Conservation (phyloP, 2,888 invertebrate genomes). For the Meiosimyza decipiens region DNA sequence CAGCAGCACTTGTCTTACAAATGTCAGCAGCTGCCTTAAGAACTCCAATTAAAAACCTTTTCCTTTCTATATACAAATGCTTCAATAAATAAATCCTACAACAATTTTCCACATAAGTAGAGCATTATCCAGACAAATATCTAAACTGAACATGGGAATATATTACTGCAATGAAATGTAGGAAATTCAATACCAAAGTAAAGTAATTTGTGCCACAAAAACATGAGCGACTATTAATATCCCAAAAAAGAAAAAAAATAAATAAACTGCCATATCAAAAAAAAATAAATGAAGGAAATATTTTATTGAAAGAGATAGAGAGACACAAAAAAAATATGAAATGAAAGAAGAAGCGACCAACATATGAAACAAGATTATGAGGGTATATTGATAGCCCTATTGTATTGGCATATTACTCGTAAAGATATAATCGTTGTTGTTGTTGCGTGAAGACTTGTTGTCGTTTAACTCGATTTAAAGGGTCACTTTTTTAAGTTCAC, state of each 20-base stretch:
- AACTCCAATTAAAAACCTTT: not conserved
- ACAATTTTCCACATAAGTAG: constrained; percentile 11
- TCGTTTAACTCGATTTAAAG: too few relatives aligned
- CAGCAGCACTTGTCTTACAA: not conserved
- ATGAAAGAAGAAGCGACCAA: not conserved
- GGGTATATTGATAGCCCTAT: constrained; percentile 21
- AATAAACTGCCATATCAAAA: not conserved
- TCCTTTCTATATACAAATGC: not conserved
- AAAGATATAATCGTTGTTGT: not conserved
- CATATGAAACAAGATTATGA: constrained; percentile 13
- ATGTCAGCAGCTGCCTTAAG: not conserved
- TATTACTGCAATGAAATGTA: too few relatives aligned
- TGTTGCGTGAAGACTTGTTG: too few relatives aligned
- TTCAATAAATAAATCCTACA: not conserved
- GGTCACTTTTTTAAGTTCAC: too few relatives aligned
- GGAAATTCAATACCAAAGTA: too few relatives aligned
- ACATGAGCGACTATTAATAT: not conserved
- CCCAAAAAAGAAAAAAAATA: not conserved
- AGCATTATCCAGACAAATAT: not conserved
- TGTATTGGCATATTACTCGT: not conserved
- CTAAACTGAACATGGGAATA: not conserved
- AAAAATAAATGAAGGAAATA: not conserved
- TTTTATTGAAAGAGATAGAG: too few relatives aligned
- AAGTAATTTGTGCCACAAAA: too few relatives aligned
- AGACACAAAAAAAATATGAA: not conserved